Evolutionary conservation across 64 coral and sea anemone genomes (phyloP).

Genomic region (Trachythela sp.): DNA sequence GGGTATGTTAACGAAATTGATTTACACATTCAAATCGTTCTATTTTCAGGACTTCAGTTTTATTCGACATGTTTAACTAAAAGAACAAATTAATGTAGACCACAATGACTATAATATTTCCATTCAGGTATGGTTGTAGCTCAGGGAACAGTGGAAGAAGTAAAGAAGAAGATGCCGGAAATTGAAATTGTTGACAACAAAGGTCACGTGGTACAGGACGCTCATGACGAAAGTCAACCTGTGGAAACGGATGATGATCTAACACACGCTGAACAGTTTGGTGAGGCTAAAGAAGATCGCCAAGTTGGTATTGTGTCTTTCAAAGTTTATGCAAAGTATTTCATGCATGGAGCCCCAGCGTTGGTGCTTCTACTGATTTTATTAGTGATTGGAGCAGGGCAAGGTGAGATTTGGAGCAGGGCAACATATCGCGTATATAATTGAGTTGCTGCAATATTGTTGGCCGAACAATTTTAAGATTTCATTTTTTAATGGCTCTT

Average conservation of each 20-base stretch:
- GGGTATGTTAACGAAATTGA: too few species aligned
- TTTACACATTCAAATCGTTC: too few species aligned
- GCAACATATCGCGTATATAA: not conserved
- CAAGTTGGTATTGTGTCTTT: not conserved
- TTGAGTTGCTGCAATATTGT: too few species aligned
- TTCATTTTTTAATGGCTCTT: too few species aligned
- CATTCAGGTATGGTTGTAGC: not conserved
- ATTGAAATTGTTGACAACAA: not conserved
- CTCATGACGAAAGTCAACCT: not conserved
- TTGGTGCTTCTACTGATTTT: not conserved
- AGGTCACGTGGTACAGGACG: not conserved
- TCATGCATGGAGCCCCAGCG: not conserved
- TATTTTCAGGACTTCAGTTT: too few species aligned
- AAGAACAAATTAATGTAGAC: too few species aligned
- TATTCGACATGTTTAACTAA: too few species aligned
- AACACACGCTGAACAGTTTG: not conserved
- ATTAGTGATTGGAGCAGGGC: not conserved
- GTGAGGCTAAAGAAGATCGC: not conserved
- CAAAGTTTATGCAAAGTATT: not conserved
- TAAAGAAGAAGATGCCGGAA: not conserved
- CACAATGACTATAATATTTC: too few species aligned
- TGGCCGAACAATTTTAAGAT: too few species aligned
- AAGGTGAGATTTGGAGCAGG: not conserved
- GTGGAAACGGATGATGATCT: not conserved
- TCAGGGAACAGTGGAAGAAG: not conserved